These are phyloP conservation scores for Noctua janthe DNA, from an alignment of 2,888 invertebrate genomes.

Conservation along the genomic window DNA sequence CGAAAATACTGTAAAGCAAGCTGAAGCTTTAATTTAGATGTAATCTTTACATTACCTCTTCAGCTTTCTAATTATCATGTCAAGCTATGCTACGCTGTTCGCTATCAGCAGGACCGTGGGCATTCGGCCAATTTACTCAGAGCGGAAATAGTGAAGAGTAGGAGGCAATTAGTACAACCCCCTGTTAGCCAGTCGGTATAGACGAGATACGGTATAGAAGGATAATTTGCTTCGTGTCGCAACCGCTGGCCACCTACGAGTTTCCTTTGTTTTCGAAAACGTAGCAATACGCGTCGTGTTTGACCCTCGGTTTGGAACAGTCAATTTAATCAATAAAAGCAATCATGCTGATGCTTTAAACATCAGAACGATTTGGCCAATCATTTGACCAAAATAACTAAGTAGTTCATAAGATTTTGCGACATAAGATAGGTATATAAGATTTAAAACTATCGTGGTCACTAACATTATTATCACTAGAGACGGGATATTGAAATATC, in stretches of 20 bases:
- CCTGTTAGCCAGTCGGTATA: background rate
- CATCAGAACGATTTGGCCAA: background rate
- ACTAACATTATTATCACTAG: too few relatives aligned
- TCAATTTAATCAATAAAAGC: background rate
- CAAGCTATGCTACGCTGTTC: constrained; percentile 19
- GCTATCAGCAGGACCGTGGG: constrained; percentile 50
- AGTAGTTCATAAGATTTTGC: background rate
- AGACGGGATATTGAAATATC: too few relatives aligned
- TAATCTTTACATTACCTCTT: constrained; percentile 37
- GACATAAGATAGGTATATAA: background rate
- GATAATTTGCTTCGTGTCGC: too few relatives aligned
- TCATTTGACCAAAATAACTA: background rate
- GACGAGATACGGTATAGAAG: background rate
- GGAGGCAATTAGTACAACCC: constrained; percentile 64
- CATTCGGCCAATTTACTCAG: constrained; percentile 69
- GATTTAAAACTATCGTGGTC: too few relatives aligned
- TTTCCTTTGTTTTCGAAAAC: background rate
- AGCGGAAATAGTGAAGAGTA: constrained; percentile 67
- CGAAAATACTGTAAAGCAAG: constrained; percentile 13
- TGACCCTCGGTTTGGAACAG: background rate
- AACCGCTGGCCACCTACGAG: background rate
- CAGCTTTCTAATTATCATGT: constrained; percentile 33
- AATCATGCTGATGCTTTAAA: background rate
- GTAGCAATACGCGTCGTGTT: background rate
- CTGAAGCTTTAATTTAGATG: constrained; percentile 26